Base-by-base conservation (phyloP, 2,888 invertebrate genomes). In the Sicus ferrugineus region DNA sequence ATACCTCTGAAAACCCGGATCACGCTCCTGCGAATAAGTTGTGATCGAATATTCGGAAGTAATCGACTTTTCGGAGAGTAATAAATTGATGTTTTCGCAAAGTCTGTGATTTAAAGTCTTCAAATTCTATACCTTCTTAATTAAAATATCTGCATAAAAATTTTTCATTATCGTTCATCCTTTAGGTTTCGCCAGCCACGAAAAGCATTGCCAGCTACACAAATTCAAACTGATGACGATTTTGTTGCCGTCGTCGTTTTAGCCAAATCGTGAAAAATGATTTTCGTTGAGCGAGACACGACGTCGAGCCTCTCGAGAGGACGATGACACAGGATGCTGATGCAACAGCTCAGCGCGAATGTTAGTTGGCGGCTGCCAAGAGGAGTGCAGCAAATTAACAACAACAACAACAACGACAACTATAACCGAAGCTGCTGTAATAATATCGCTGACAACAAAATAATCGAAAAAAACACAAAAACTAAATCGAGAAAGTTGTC, bases 401-500 rank as follows among this genome's bases (percentile, higher is more conserved):
- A 62, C 30, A 62, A 38, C 11, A 61, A 3, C 42, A 46, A 62
- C 11, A 46, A 30, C 14, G 14, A 62, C 38, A 61, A 34, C 61
- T n/a, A 28, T 48, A 46, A 14, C 21, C 38, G 42, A 3, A 1
- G n/a, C n/a, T 38, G 5, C 62, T 48, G 11, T n/a, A n/a, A 61
- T 4, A 62, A 34, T 38, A 28, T 2, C 52, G 28, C 5, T 9
- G 31, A 34, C 34, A 38, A 23, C 34, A 14, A 65, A 56, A 56
- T 34, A 11, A 65, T 30, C 14, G 54, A 30, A 56, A 56, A 56
- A 26, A 28, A 56, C 16, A 26, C 6, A 42, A 38, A 42, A 42
- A 42, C 42, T 26, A 54, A 54, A 63, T 63, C 63, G 58, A 68
- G 63, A 68, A 68, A 63, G 63, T 68, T 68, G 61, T 46, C 30